These are phyloP conservation scores for Bergia puertoricense DNA, from an alignment of 92 coral and sea anemone species.

Conservation along the genomic window DNA sequence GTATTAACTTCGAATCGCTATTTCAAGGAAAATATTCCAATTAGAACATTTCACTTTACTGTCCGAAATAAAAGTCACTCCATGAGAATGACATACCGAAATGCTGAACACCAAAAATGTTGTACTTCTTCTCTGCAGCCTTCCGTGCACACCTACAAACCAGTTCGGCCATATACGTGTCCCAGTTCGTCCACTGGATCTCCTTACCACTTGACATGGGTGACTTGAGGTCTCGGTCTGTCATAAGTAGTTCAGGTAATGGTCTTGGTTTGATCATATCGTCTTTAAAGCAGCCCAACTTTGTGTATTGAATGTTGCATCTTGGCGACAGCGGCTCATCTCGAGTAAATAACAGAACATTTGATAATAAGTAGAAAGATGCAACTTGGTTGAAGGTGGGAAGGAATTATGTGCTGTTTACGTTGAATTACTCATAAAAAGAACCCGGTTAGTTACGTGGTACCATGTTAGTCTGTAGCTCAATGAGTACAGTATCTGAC, in stretches of 20 bases:
- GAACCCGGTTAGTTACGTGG: no score
- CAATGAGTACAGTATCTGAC: no score
- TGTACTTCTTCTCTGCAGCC: slow-evolving; percentile 58
- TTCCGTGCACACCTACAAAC: slow-evolving; percentile 77
- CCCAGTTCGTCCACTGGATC: slow-evolving; percentile 66
- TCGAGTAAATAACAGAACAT: neutral
- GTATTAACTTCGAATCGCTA: no score
- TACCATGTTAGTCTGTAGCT: no score
- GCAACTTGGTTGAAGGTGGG: no score
- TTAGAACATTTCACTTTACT: no score
- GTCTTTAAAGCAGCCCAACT: slow-evolving; percentile 74
- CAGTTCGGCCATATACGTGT: slow-evolving; percentile 55
- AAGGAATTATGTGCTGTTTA: no score
- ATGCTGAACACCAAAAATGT: slow-evolving; percentile 60
- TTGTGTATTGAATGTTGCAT: slow-evolving; percentile 53
- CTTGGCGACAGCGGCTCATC: neutral
- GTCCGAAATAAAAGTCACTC: no score
- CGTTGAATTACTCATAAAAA: no score
- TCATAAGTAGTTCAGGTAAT: slow-evolving; percentile 50
- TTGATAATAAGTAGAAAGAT: no score
- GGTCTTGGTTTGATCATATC: slow-evolving; percentile 45
- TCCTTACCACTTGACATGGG: slow-evolving; percentile 40
- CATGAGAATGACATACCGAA: slow-evolving; percentile 42
- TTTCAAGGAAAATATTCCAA: no score
- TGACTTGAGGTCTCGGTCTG: slow-evolving; percentile 61